Percentiles rank a stretch among this genome's conserved stretches.
Evolutionary conservation across 2,888 invertebrate genomes (phyloP).

Genomic region (Cyclophora punctaria): DNA sequence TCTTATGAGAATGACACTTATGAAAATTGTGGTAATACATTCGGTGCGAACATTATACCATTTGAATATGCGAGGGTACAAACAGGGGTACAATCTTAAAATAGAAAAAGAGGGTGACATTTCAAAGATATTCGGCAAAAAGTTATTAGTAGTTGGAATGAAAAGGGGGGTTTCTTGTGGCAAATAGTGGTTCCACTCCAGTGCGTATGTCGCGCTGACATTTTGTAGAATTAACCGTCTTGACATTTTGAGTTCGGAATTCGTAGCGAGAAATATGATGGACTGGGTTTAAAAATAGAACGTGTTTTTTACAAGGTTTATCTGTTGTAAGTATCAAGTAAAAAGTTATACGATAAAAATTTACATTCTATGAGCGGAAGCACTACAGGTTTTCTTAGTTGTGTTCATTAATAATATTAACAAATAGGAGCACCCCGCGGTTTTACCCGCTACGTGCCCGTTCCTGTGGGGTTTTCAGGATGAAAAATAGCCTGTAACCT

Average conservation of each 20-base stretch:
- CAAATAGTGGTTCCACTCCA: not conserved
- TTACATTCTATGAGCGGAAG: too few species aligned
- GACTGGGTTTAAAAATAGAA: too few species aligned
- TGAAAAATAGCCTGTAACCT: too few species aligned
- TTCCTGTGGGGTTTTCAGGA: too few species aligned
- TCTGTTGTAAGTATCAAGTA: too few species aligned
- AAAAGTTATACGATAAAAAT: too few species aligned
- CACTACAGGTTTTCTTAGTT: too few species aligned
- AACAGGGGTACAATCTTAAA: constrained; percentile 42
- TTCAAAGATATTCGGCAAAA: constrained; percentile 30
- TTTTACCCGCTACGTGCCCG: too few species aligned
- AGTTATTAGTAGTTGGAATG: constrained; percentile 16
- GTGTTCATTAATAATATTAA: too few species aligned
- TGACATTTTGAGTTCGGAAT: constrained; percentile 2
- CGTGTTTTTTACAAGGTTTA: too few species aligned
- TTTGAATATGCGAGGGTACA: constrained; percentile 50
- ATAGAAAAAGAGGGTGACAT: constrained; percentile 34
- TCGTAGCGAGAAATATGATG: not conserved
- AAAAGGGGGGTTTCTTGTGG: constrained; percentile 1
- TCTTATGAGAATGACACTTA: constrained; percentile 38
- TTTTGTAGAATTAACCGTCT: too few species aligned
- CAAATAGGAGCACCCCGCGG: too few species aligned
- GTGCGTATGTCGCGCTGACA: constrained; percentile 1
- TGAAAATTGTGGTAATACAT: constrained; percentile 57
- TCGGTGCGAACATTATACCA: constrained; percentile 50